Conservation (phyloP, 1,140 invertebrate genomes). For the Psix sp. region DNA sequence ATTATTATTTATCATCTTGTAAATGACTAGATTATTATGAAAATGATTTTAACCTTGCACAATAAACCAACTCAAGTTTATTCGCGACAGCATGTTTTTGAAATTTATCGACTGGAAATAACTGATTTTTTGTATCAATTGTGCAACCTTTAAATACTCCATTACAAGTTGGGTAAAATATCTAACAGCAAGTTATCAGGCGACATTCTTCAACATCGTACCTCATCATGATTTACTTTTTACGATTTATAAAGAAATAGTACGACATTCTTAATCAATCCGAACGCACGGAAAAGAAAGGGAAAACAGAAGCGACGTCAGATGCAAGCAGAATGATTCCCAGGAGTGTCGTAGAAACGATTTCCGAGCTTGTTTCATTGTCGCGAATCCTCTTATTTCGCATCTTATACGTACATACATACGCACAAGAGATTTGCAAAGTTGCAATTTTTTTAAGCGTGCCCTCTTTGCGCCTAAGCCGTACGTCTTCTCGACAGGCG, state of each 20-base stretch:
- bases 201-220: constrained; percentile 24
- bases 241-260: constrained; percentile 32
- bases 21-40: not conserved
- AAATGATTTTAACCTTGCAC: not conserved
- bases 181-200: constrained; percentile 1
- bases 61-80: constrained; percentile 4
- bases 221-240: constrained; percentile 36
- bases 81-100: constrained; percentile 9
- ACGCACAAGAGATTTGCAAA: constrained; percentile 41
- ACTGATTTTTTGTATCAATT: constrained; percentile 15
- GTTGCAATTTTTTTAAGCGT: constrained; percentile 28
- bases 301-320: constrained; percentile 19
- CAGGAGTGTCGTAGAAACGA: constrained; percentile 34
- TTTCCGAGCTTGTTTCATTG: constrained; percentile 33
- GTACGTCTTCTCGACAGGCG: constrained; percentile 53
- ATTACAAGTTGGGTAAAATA: constrained; percentile 26
- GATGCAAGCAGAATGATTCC: constrained; percentile 43
- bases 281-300: constrained; percentile 31
- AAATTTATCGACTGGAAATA: constrained; percentile 19
- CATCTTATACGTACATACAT: constrained; percentile 16
- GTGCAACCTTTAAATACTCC: constrained; percentile 12
- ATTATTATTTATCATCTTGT: not conserved
- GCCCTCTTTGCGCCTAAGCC: constrained; percentile 24
- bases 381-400: constrained; percentile 37
- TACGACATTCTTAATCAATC: constrained; percentile 46